Conservation (phyloP, 2,113 vertebrate species). For the Chascanopsetta lugubris region DNA sequence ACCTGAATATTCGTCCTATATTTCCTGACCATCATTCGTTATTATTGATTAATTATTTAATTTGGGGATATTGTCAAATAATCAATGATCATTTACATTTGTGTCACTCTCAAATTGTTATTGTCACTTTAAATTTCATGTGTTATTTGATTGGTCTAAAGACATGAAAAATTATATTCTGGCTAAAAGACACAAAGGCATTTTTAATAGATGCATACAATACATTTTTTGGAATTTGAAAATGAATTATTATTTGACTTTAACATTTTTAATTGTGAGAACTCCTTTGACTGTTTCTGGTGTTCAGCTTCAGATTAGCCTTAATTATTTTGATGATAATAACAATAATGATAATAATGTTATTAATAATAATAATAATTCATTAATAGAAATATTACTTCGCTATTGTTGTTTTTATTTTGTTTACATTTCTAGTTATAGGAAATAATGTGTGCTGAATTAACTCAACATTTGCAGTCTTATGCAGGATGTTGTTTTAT, state of each 20-base stretch:
- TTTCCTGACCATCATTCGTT: too few species aligned
- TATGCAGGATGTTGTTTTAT: background rate
- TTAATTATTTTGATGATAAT: background rate
- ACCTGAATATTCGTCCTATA: too few species aligned
- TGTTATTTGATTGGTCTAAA: too few species aligned
- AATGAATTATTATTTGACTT: background rate
- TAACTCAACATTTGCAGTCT: too few species aligned
- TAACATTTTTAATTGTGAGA: conserved; percentile 7
- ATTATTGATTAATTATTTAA: too few species aligned
- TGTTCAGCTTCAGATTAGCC: background rate
- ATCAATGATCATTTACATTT: too few species aligned
- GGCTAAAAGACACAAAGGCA: conserved; percentile 9
- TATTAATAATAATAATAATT: background rate
- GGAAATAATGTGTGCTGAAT: too few species aligned
- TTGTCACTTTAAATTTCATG: background rate
- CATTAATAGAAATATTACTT: background rate
- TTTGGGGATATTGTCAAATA: too few species aligned
- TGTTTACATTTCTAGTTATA: background rate
- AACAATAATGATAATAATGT: background rate
- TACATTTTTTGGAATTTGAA: conserved; percentile 5
- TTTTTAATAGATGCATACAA: background rate
- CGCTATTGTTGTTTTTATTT: background rate
- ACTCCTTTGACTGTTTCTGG: background rate
- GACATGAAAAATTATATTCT: background rate
- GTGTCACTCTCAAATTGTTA: background rate